These are phyloP conservation scores for Drosophila pseudotalamancana DNA, from an alignment of 2,888 invertebrate genomes.

Conservation along the genomic window DNA sequence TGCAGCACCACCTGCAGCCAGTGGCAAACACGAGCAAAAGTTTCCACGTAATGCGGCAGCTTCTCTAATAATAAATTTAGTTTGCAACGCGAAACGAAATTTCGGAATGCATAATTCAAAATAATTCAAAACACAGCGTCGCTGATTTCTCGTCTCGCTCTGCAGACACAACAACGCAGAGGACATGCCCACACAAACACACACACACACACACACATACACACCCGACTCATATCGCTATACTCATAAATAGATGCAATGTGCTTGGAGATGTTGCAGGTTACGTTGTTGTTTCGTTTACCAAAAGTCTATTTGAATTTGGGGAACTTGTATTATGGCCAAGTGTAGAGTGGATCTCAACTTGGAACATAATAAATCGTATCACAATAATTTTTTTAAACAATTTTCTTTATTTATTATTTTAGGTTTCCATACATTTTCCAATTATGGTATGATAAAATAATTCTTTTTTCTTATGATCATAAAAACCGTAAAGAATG, in stretches of 20 bases:
- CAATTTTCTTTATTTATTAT: too few species aligned
- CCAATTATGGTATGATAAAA: too few species aligned
- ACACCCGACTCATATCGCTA: not conserved
- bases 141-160: constrained; percentile 42
- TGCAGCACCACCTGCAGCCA: constrained; percentile 44
- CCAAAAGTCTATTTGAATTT: not conserved
- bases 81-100: constrained; percentile 69
- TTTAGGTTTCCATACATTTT: not conserved
- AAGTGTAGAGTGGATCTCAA: too few species aligned
- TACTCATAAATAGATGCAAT: constrained; percentile 13
- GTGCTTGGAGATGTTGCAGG: not conserved
- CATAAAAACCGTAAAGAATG: too few species aligned
- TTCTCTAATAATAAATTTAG: constrained; percentile 81
- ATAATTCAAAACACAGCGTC: constrained; percentile 69
- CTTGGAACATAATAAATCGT: too few species aligned
- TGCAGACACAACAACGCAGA: constrained; percentile 10
- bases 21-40: constrained; percentile 37
- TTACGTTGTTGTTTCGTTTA: constrained; percentile 5
- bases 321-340: not conserved
- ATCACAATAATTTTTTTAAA: too few species aligned
- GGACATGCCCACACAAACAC: not conserved
- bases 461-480: too few species aligned
- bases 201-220: not conserved
- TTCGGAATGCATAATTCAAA: constrained; percentile 78
- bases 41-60: constrained; percentile 79